Conservation (phyloP, 2,888 invertebrate species). For the Mythimna albipuncta region DNA sequence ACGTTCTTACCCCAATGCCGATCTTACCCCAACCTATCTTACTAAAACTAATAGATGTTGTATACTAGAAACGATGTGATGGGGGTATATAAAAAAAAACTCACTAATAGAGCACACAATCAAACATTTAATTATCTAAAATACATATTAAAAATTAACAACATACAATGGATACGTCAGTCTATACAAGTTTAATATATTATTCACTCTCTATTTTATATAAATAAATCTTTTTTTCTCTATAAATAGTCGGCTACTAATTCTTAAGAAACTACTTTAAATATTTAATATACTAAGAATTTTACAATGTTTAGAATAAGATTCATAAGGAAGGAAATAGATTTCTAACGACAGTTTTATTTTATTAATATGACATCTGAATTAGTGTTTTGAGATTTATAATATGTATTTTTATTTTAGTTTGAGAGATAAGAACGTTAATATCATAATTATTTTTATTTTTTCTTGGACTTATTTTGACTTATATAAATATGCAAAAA, state of each 20-base stretch:
- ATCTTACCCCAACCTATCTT: too few relatives aligned
- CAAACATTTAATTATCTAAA: constrained; percentile 76
- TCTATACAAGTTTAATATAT: constrained; percentile 74
- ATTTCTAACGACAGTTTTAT: constrained; percentile 3
- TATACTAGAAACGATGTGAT: too few relatives aligned
- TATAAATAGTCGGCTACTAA: constrained; percentile 64
- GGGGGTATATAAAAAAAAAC: constrained; percentile 37
- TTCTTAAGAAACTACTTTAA: constrained; percentile 55
- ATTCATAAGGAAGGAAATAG: constrained; percentile 24
- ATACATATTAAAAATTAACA: constrained; percentile 70
- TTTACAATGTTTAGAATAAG: constrained; percentile 48
- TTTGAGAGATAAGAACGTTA: constrained; percentile 51
- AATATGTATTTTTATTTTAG: constrained; percentile 57
- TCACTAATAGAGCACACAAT: constrained; percentile 68
- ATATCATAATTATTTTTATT: background rate
- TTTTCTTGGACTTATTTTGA: constrained; percentile 14
- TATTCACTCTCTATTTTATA: constrained; percentile 71
- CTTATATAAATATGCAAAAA: constrained; percentile 35
- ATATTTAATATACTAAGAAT: constrained; percentile 56
- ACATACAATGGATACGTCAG: constrained; percentile 74
- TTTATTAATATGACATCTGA: constrained; percentile 1
- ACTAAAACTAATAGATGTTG: too few relatives aligned
- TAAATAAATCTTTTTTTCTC: constrained; percentile 66
- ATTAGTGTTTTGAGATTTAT: constrained; percentile 43
- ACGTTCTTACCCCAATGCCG: too few relatives aligned